Percentiles rank a stretch among this genome's conserved stretches.
Evolutionary conservation across 2,797 vertebrate species (phyloP).

Genomic region (Sebastes alutus): DNA sequence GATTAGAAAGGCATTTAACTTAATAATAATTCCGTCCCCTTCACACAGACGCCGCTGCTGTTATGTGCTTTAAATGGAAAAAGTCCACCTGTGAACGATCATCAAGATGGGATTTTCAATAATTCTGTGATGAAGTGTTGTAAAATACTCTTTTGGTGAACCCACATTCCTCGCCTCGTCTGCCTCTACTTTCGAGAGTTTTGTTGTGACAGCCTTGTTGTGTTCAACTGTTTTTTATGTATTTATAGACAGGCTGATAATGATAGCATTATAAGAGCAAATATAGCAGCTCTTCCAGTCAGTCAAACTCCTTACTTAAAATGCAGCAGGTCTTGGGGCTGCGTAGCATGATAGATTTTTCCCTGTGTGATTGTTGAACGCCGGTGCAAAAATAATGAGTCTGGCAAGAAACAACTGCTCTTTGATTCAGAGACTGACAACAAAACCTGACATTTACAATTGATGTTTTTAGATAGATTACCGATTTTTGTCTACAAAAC

Average conservation of each 20-base stretch:
- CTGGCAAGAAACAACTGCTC: slow-evolving; percentile 12
- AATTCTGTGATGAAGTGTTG: slow-evolving; percentile 2
- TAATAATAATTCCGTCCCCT: slow-evolving; percentile 8
- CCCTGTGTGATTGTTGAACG: slow-evolving; percentile 1
- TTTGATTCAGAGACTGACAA: slow-evolving; percentile 19
- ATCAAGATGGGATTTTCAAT: slow-evolving; percentile 16
- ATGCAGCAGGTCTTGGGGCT: slow-evolving; percentile 15
- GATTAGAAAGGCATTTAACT: slow-evolving; percentile 63
- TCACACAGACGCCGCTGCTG: slow-evolving; percentile 6
- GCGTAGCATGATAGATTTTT: slow-evolving; percentile 20
- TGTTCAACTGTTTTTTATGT: slow-evolving; percentile 9
- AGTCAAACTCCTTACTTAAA: slow-evolving; percentile 18
- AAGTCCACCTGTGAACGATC: slow-evolving; percentile 13
- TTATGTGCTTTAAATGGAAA: slow-evolving; percentile 27
- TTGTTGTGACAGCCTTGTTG: neutral
- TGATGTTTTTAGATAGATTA: neutral
- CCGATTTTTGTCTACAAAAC: neutral
- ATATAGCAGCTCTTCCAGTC: neutral
- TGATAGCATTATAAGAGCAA: neutral
- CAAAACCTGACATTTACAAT: slow-evolving; percentile 32
- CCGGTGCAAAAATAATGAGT: slow-evolving; percentile 42
- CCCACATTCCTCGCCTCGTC: neutral
- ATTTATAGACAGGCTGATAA: slow-evolving; percentile 11
- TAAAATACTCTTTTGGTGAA: neutral
- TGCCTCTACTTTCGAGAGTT: neutral